phyloP scores from a whole-genome alignment of 1,140 invertebrate genomes.

The Drosophila subpulchrella region DNA sequence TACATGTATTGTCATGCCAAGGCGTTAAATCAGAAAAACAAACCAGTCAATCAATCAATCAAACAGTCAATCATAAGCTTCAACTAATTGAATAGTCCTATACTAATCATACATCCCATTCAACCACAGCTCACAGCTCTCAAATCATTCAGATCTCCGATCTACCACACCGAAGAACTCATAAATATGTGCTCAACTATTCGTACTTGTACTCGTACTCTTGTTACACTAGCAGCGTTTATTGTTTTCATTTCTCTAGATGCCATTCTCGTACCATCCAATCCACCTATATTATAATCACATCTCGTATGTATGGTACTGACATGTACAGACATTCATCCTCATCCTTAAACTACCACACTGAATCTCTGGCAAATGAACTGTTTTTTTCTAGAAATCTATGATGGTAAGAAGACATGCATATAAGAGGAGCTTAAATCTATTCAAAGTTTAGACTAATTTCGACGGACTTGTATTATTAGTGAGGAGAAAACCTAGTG shows the following conservation, averaged over 20 bases:
- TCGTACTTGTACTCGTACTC: constrained; percentile 54
- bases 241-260: constrained; percentile 63
- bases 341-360: constrained; percentile 47
- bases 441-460: not conserved
- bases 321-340: constrained; percentile 67
- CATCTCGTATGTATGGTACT: constrained; percentile 43
- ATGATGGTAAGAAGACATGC: too few relatives aligned
- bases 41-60: constrained; percentile 14
- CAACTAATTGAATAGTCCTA: constrained; percentile 48
- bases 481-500: not conserved
- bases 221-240: constrained; percentile 63
- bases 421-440: constrained; percentile 14
- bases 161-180: constrained; percentile 42
- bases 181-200: constrained; percentile 52
- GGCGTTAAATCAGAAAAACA: constrained; percentile 51
- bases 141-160: constrained; percentile 37
- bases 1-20: constrained; percentile 61
- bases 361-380: constrained; percentile 48
- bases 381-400: not conserved
- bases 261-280: constrained; percentile 47
- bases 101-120: constrained; percentile 26
- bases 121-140: constrained; percentile 18
- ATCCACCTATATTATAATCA: constrained; percentile 48
- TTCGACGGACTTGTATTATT: not conserved
- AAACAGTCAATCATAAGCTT: constrained; percentile 52